Percentiles rank a stretch among this genome's conserved stretches.
phyloP scores from a whole-genome alignment of 92 coral and sea anemone species.

The Epizoanthus illoricatus region DNA sequence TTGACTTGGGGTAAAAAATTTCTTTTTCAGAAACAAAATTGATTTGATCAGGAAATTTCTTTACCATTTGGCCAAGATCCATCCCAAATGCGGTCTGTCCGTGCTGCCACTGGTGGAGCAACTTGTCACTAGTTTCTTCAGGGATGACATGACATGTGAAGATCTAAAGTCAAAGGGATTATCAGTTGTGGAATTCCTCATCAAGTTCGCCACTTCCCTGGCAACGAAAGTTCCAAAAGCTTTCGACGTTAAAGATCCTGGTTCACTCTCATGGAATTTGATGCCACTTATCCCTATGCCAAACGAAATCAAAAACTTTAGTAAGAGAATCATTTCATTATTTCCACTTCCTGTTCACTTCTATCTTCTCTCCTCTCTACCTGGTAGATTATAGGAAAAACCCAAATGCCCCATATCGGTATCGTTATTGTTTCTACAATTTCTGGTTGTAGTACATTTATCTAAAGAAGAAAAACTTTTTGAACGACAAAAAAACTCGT shows the following conservation, averaged over 20 bases:
- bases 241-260: slow-evolving; percentile 33
- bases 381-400: too few relatives aligned
- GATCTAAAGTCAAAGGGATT: slow-evolving; percentile 13
- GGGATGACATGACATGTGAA: neutral
- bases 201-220: slow-evolving; percentile 32
- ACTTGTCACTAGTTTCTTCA: neutral
- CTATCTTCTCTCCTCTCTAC: too few relatives aligned
- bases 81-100: slow-evolving; percentile 5
- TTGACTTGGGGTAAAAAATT: neutral
- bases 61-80: neutral
- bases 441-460: too few relatives aligned
- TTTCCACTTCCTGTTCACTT: too few relatives aligned
- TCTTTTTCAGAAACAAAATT: neutral
- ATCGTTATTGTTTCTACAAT: too few relatives aligned
- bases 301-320: slow-evolving; percentile 33
- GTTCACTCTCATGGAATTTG: slow-evolving; percentile 55
- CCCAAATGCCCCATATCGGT: too few relatives aligned
- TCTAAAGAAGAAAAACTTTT: too few relatives aligned
- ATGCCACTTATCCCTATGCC: slow-evolving; percentile 55
- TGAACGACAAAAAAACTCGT: too few relatives aligned
- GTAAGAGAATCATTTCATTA: slow-evolving; percentile 21
- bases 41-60: neutral
- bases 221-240: slow-evolving; percentile 59
- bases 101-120: neutral
- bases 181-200: slow-evolving; percentile 41